These are phyloP conservation scores for Nymphalis urticae DNA, from an alignment of 2,888 invertebrate species.

Conservation along the genomic window DNA sequence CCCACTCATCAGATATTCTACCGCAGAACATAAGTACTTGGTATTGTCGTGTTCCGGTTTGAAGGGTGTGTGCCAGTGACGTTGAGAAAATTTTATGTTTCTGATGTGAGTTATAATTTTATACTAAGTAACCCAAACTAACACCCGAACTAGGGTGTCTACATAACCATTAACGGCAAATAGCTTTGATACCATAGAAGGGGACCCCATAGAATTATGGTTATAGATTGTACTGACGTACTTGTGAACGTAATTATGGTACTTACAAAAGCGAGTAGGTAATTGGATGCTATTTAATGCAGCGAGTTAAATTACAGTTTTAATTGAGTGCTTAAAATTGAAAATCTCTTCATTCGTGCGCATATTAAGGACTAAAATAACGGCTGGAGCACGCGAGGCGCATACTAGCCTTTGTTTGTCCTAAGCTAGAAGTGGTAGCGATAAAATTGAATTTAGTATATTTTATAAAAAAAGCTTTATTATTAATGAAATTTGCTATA, in stretches of 20 bases:
- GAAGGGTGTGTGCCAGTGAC: too few relatives aligned
- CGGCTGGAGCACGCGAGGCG: conserved; percentile 44
- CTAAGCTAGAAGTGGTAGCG: conserved; percentile 27
- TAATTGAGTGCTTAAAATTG: conserved; percentile 46
- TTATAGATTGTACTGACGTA: conserved; percentile 12
- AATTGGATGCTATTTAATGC: conserved; percentile 33
- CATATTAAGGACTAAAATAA: conserved; percentile 48
- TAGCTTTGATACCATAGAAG: background rate
- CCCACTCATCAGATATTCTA: too few relatives aligned
- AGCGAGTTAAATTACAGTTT: conserved; percentile 36
- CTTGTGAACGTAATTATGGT: conserved; percentile 12
- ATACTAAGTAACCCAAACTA: too few relatives aligned
- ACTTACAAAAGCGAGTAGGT: conserved; percentile 26
- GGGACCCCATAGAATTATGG: background rate
- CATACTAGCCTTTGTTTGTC: conserved; percentile 31
- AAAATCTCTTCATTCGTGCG: conserved; percentile 50
- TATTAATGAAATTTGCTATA: background rate
- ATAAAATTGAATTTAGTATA: background rate
- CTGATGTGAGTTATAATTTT: too few relatives aligned
- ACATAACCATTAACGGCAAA: background rate
- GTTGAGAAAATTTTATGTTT: too few relatives aligned
- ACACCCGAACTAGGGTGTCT: background rate
- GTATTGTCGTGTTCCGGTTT: too few relatives aligned
- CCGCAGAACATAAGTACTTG: too few relatives aligned
- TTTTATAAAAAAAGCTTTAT: background rate